These are phyloP conservation scores for Meghimatium bilineatum DNA, from an alignment of 2,888 invertebrate genomes.

Conservation along the genomic window DNA sequence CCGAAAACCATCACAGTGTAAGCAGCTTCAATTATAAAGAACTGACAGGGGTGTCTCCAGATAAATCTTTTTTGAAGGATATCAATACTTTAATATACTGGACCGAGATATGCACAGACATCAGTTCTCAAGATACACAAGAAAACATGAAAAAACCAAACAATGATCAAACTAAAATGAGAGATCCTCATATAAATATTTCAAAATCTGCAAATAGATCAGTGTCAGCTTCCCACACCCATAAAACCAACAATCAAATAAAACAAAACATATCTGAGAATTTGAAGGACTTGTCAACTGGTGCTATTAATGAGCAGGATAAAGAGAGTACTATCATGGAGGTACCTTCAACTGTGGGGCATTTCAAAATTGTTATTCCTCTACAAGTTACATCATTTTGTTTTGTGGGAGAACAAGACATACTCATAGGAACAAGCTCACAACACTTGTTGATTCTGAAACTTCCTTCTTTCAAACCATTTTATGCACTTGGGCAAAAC, in stretches of 20 bases:
- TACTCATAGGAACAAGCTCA: conserved; percentile 29
- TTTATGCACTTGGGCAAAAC: conserved; percentile 1
- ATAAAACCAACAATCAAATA: background rate
- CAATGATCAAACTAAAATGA: background rate
- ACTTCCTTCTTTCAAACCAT: conserved; percentile 18
- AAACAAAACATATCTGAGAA: background rate
- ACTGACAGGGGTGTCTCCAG: background rate
- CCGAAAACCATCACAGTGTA: too few species aligned
- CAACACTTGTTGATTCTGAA: conserved; percentile 31
- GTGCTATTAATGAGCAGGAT: background rate
- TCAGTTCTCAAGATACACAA: background rate
- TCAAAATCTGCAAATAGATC: background rate
- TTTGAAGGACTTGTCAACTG: background rate
- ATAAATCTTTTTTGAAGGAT: background rate
- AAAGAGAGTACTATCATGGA: background rate
- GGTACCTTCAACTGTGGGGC: background rate
- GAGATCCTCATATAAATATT: background rate
- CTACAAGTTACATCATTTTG: conserved; percentile 23
- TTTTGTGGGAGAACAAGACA: conserved; percentile 35
- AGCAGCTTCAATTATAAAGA: background rate
- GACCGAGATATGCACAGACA: background rate
- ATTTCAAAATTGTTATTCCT: background rate
- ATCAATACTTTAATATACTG: background rate
- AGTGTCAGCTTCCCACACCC: background rate
- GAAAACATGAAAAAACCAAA: background rate